A percentile compares a stretch with the other conserved stretches of the same genome.
These are phyloP conservation scores for Drosophila prolongata DNA, from an alignment of 2,888 invertebrate species.

Conservation along the genomic window DNA sequence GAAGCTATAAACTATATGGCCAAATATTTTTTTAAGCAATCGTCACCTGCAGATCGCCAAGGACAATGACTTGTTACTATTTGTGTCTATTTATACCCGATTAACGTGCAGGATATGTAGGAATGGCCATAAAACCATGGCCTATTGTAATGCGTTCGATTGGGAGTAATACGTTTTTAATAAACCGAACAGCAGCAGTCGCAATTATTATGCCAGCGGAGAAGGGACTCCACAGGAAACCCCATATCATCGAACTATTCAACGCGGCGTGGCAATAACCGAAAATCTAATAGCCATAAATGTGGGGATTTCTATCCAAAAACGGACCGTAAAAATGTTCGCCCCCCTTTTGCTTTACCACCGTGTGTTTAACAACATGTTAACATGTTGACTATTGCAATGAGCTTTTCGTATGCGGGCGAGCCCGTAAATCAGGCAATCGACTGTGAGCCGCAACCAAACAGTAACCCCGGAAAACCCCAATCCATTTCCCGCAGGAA, in stretches of 20 bases:
- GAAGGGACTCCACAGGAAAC: neutral
- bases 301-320: constrained; percentile 59
- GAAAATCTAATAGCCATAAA: constrained; percentile 74
- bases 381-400: constrained; percentile 65
- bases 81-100: neutral
- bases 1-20: constrained; percentile 39
- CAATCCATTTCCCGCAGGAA: constrained; percentile 21
- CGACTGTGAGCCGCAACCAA: constrained; percentile 74
- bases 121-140: constrained; percentile 49
- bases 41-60: constrained; percentile 49
- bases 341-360: constrained; percentile 11
- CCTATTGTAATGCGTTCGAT: constrained; percentile 41
- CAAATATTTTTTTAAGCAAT: constrained; percentile 62
- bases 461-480: constrained; percentile 66
- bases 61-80: constrained; percentile 12
- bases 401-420: constrained; percentile 26
- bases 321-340: constrained; percentile 65
- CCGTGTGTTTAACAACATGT: constrained; percentile 74
- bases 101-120: constrained; percentile 10
- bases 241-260: constrained; percentile 46
- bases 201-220: neutral
- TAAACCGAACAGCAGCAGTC: constrained; percentile 45
- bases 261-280: constrained; percentile 57
- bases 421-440: constrained; percentile 69
- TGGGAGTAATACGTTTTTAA: constrained; percentile 67